Base-by-base conservation (phyloP, 1,140 invertebrate genomes). In the Nautilus pompilius region DNA sequence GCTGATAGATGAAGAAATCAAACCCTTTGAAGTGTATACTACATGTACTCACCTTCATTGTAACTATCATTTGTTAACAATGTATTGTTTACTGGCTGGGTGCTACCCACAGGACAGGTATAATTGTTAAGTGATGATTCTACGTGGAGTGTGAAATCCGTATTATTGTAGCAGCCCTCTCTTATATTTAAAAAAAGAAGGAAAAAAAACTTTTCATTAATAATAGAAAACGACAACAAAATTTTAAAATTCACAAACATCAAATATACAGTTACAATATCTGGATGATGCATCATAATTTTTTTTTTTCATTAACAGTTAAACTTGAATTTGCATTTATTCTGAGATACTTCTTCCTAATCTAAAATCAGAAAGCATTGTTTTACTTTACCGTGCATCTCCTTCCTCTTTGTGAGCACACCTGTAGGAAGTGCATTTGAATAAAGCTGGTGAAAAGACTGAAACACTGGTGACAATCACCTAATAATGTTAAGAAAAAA, bases 41-140 rank as follows among this genome's bases (percentile, higher is more conserved):
- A n/a, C n/a, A n/a, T n/a, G n/a, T 20, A 68, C 71, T 69, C 64
- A 80, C 80, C 67, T 70, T 80, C 72, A 66, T 77, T 81, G 60
- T 76, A 80, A 15, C 75, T 76, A 30, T 68, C 64, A 49, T 80
- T 79, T 46, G 75, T 78, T 15, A 64, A 45, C 61, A 69, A 72
- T 1, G 74, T 77, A 13, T 69, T 66, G 22, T 63, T 62, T 8
- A n/a, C 41, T 28, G 53, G 30, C 36, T 68, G 68, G 5, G 53
- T 36, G 0, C 28, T 46, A 8, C 75, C 77, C 15, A 46, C 22
- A 28, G 62, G 66, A 72, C 80, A 81, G 1, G 72, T 77, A 67
- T 78, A 80, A 3, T 41, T 67, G 2, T 67, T 64, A 15, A 77
- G 67, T 6, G 62, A 51, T 10, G 53, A 26, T 20, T 79, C 75